Conservation (phyloP, 2,888 invertebrate genomes). For the Chrysomela aeneicollis region DNA sequence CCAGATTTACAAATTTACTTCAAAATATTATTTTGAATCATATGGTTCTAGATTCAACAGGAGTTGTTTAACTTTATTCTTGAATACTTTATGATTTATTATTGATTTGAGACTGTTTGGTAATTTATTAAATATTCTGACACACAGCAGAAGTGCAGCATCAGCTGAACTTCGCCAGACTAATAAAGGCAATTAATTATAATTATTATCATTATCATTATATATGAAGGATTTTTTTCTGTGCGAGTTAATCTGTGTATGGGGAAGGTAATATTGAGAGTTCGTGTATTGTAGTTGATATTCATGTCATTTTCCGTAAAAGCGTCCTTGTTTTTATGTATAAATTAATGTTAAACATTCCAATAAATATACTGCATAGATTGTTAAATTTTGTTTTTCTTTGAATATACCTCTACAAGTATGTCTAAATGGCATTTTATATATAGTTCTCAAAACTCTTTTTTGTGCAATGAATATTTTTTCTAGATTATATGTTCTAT, state of each 20-base stretch:
- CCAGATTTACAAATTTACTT: too few relatives aligned
- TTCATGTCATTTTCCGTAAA: slow-evolving; percentile 14
- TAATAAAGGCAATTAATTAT: too few relatives aligned
- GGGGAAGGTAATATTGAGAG: slow-evolving; percentile 7
- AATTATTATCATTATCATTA: too few relatives aligned
- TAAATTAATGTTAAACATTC: slow-evolving; percentile 11
- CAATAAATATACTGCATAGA: slow-evolving; percentile 1
- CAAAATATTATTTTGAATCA: too few relatives aligned
- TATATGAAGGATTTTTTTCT: slow-evolving; percentile 4
- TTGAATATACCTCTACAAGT: slow-evolving; percentile 1
- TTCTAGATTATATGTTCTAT: slow-evolving; percentile 6
- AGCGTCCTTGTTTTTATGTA: background rate
- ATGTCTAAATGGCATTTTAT: slow-evolving; percentile 3
- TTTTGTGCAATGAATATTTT: slow-evolving; percentile 19
- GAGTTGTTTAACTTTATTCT: slow-evolving; percentile 10
- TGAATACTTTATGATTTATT: background rate
- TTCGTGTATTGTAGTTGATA: background rate
- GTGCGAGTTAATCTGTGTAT: slow-evolving; percentile 9
- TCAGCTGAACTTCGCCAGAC: too few relatives aligned
- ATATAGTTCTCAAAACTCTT: slow-evolving; percentile 7
- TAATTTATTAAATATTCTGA: slow-evolving; percentile 14
- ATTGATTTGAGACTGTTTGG: background rate
- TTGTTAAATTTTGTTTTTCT: background rate
- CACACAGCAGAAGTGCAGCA: too few relatives aligned
- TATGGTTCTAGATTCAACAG: slow-evolving; percentile 7